Evolutionary conservation across 2,888 invertebrate genomes (phyloP).

Genomic region (Adineta ricciae): DNA sequence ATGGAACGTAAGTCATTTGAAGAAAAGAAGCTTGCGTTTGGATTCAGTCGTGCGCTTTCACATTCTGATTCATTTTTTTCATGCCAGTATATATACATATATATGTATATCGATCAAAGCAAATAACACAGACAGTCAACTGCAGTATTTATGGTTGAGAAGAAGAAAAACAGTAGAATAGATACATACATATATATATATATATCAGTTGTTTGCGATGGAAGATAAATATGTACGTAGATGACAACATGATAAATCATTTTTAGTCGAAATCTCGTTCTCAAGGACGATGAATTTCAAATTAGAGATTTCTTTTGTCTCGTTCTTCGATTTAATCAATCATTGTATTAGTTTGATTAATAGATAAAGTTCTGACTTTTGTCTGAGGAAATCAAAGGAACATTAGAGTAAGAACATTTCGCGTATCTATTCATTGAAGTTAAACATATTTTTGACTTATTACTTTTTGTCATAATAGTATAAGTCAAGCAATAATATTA

Average conservation of each 20-base stretch:
- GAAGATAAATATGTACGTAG: background rate
- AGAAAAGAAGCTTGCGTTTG: background rate
- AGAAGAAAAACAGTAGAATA: background rate
- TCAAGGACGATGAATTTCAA: background rate
- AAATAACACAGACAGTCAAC: background rate
- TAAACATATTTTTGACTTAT: background rate
- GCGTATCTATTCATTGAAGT: background rate
- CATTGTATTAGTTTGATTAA: background rate
- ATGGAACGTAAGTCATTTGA: background rate
- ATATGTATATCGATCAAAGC: background rate
- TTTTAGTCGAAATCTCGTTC: background rate
- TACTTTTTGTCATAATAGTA: background rate
- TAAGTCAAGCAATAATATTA: background rate
- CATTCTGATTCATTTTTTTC: background rate
- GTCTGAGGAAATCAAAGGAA: background rate
- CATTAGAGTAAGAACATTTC: background rate
- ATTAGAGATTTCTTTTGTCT: background rate
- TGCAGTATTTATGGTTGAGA: background rate
- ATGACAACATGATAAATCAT: background rate
- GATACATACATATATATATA: background rate
- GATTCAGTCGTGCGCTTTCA: no score
- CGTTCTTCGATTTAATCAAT: background rate
- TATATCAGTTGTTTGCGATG: background rate
- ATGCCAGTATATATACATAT: no score
- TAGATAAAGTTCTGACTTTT: background rate